Conservation (phyloP, 2,113 vertebrate species). For the Centropristis striata region DNA sequence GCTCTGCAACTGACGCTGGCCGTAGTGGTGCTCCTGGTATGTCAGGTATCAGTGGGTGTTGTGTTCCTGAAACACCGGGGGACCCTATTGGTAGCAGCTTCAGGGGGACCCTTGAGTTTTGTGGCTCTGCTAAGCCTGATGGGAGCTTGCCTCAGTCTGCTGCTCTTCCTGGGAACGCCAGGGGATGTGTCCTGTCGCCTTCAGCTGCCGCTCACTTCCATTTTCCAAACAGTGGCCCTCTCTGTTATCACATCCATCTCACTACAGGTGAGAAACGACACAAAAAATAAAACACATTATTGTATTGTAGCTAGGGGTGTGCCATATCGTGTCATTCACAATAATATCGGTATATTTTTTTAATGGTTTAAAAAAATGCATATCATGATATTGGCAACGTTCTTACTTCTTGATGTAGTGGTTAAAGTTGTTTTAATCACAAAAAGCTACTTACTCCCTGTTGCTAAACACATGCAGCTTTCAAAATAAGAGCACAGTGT, state of each 20-base stretch:
- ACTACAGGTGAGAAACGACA: conserved; percentile 79
- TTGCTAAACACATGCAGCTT: no score
- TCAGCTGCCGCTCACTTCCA: conserved; percentile 81
- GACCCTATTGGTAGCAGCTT: conserved; percentile 80
- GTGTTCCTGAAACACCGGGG: conserved; percentile 80
- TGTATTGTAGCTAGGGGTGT: no score
- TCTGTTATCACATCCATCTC: conserved; percentile 86
- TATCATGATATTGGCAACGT: no score
- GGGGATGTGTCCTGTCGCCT: conserved; percentile 69
- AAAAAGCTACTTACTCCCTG: no score
- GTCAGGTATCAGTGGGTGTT: conserved; percentile 52
- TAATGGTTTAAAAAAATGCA: no score
- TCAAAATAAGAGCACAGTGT: no score
- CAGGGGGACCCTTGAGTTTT: conserved; percentile 82
- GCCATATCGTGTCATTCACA: no score
- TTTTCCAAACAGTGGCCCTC: conserved; percentile 86
- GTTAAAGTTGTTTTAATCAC: no score
- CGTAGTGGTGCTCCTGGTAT: conserved; percentile 52
- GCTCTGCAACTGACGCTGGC: conserved; percentile 69
- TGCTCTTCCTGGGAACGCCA: conserved; percentile 87
- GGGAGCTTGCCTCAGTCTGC: conserved; percentile 80
- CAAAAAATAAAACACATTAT: not conserved
- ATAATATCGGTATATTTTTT: no score
- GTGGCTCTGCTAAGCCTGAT: conserved; percentile 80
- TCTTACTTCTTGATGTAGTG: no score